Conservation (phyloP, 2,888 invertebrate genomes). For the Agrotis exclamationis region DNA sequence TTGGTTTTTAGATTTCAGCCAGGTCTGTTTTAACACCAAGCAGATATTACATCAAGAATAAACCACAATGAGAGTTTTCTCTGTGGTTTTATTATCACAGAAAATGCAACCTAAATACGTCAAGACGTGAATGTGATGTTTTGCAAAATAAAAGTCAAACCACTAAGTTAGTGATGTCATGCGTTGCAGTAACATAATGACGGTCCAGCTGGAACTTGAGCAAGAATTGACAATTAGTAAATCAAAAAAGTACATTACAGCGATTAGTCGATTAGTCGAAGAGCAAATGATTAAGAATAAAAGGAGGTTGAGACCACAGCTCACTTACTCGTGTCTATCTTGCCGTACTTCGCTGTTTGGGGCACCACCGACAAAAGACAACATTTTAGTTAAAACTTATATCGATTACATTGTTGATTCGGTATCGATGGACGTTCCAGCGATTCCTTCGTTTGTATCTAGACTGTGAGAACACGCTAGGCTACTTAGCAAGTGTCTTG, state of each 20-base stretch:
- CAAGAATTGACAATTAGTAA: slow-evolving; percentile 83
- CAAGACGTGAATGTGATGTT: slow-evolving; percentile 64
- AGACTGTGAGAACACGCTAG: slow-evolving; percentile 56
- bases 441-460: slow-evolving; percentile 61
- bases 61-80: not conserved
- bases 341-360: slow-evolving; percentile 90
- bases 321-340: slow-evolving; percentile 90
- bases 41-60: no score
- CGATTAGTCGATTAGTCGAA: slow-evolving; percentile 89
- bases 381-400: slow-evolving; percentile 85
- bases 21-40: no score
- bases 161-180: slow-evolving; percentile 82
- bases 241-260: slow-evolving; percentile 81
- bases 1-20: no score
- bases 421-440: slow-evolving; percentile 63
- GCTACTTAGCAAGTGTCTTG: slow-evolving; percentile 56
- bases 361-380: slow-evolving; percentile 91
- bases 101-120: slow-evolving; percentile 73
- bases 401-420: slow-evolving; percentile 58
- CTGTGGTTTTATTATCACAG: slow-evolving; percentile 25
- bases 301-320: slow-evolving; percentile 90
- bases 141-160: slow-evolving; percentile 75
- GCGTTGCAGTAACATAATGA: slow-evolving; percentile 79
- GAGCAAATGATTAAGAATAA: slow-evolving; percentile 86
- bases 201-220: slow-evolving; percentile 81